A percentile compares a stretch with the other conserved stretches of the same genome.
Evolutionary conservation across 2,113 vertebrate genomes (phyloP).

Genomic region (Archocentrus centrarchus): DNA sequence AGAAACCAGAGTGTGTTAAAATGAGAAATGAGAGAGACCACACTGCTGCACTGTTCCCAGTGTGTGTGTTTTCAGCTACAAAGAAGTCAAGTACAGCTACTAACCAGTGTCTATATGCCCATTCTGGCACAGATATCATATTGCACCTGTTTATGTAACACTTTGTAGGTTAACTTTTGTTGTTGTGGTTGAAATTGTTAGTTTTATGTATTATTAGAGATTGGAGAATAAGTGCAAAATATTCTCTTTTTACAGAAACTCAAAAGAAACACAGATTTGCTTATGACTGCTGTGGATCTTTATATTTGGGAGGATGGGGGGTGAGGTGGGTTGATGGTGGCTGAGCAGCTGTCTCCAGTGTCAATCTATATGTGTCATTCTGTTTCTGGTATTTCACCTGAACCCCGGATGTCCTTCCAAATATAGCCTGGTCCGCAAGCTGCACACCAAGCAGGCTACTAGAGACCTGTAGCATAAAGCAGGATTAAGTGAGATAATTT

Average conservation of each 20-base stretch:
- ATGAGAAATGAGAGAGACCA: constrained; percentile 12
- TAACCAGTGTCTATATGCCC: background rate
- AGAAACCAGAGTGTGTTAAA: constrained; percentile 26
- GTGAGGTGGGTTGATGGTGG: background rate
- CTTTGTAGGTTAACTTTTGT: background rate
- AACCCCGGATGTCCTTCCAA: constrained; percentile 37
- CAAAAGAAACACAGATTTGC: background rate
- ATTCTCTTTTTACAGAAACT: background rate
- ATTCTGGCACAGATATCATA: background rate
- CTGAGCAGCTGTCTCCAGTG: constrained; percentile 45
- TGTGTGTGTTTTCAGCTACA: background rate
- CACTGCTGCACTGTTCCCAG: background rate
- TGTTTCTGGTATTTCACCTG: constrained; percentile 64
- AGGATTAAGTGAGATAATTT: background rate
- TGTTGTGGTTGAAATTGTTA: background rate
- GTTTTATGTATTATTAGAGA: background rate
- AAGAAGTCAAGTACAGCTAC: background rate
- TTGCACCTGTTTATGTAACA: background rate
- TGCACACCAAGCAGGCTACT: background rate
- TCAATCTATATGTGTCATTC: constrained; percentile 35
- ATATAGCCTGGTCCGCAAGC: constrained; percentile 32
- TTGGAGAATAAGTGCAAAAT: background rate
- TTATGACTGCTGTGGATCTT: constrained; percentile 22
- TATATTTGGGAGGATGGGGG: constrained; percentile 12
- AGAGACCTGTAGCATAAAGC: background rate